These are phyloP conservation scores for Chelonus formosanus DNA, from an alignment of 2,888 invertebrate species.

Conservation along the genomic window DNA sequence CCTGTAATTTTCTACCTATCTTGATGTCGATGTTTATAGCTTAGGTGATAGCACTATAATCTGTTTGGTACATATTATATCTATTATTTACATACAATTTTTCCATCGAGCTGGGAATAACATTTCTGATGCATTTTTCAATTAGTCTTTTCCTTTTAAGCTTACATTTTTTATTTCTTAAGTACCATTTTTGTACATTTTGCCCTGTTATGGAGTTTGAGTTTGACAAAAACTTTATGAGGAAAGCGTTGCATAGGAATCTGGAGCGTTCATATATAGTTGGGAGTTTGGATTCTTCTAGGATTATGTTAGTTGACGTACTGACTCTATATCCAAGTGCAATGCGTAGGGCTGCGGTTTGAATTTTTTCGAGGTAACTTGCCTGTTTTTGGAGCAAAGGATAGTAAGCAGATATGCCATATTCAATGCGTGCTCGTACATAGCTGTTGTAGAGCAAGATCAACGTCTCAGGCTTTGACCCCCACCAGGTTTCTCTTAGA, in stretches of 20 bases:
- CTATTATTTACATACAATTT: background rate
- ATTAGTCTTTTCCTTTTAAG: background rate
- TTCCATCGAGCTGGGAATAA: background rate
- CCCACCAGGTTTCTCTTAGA: conserved; percentile 1
- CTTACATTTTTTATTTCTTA: background rate
- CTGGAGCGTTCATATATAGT: background rate
- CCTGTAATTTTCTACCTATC: no score
- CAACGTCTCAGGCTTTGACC: background rate
- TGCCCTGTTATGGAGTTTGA: background rate
- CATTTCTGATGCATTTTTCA: background rate
- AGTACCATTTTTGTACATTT: background rate
- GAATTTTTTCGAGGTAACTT: conserved; percentile 10
- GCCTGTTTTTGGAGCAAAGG: background rate
- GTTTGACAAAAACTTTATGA: background rate
- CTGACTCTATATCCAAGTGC: conserved; percentile 8
- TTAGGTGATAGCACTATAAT: background rate
- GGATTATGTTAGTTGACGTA: conserved; percentile 1
- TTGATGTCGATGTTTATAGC: background rate
- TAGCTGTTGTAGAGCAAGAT: conserved; percentile 17
- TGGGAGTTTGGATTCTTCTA: conserved; percentile 6
- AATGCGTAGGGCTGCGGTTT: background rate
- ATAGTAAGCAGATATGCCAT: background rate
- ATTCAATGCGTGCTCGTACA: conserved; percentile 5
- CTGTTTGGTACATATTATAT: background rate
- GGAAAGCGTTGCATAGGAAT: background rate